These are phyloP conservation scores for Istiophorus platypterus DNA, from an alignment of 2,113 vertebrate species.

Conservation along the genomic window DNA sequence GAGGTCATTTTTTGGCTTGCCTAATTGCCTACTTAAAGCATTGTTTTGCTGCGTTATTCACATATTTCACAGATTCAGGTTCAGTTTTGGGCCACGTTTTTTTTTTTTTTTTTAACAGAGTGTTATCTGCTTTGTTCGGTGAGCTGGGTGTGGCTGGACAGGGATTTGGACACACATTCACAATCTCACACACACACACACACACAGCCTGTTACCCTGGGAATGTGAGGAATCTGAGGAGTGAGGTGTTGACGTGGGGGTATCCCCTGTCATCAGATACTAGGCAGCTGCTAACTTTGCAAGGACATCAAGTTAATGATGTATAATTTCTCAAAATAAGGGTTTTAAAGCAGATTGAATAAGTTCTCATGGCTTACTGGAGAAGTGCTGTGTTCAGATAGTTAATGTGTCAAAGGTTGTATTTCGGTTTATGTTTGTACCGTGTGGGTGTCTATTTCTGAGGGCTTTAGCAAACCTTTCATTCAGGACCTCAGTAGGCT, in stretches of 20 bases:
- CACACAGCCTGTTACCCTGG: conserved; percentile 31
- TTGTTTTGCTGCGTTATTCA: conserved; percentile 4
- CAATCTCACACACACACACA: conserved; percentile 3
- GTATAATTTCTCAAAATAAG: neutral
- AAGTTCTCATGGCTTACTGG: neutral
- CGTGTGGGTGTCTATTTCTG: neutral
- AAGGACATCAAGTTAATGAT: conserved; percentile 4
- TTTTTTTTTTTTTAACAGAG: too few species aligned
- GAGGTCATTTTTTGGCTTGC: neutral
- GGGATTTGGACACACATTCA: conserved; percentile 31
- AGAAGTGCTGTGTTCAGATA: neutral
- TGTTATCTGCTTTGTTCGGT: conserved; percentile 52
- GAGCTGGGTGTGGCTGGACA: conserved; percentile 64
- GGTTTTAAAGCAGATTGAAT: conserved; percentile 10
- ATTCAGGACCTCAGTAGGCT: neutral
- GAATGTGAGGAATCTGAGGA: conserved; percentile 76
- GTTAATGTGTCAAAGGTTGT: neutral
- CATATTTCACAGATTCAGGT: conserved; percentile 32
- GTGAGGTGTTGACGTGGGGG: conserved; percentile 55
- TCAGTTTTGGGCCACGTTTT: conserved; percentile 22
- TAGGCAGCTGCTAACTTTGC: conserved; percentile 47
- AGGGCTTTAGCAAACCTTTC: neutral
- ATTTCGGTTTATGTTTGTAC: neutral
- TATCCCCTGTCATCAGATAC: conserved; percentile 58
- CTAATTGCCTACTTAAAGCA: neutral